phyloP scores from a whole-genome alignment of 2,888 invertebrate species.

The Amphiduros pacificus region DNA sequence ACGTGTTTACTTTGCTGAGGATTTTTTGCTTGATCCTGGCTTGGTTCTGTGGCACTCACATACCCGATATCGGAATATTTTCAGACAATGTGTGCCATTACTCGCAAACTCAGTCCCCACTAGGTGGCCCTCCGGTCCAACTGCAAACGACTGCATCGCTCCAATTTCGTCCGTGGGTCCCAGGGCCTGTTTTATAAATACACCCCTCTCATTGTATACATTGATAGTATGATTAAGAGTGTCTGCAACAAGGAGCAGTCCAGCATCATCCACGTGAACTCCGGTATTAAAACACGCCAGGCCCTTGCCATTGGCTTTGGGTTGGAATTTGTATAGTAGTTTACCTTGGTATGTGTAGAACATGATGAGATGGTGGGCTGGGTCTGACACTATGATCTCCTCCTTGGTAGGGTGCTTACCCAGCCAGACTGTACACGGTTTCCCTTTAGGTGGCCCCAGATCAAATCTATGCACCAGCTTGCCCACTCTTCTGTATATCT shows the following conservation, averaged over 20 bases:
- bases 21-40: background rate
- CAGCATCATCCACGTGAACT: conserved; percentile 37
- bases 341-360: conserved; percentile 41
- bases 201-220: conserved; percentile 44
- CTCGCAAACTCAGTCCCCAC: conserved; percentile 45
- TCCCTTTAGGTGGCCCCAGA: background rate
- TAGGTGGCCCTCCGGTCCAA: conserved; percentile 54
- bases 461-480: background rate
- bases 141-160: conserved; percentile 40
- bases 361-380: conserved; percentile 36
- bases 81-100: conserved; percentile 48
- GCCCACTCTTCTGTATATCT: conserved; percentile 40
- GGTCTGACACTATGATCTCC: conserved; percentile 47
- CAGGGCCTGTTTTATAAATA: conserved; percentile 38
- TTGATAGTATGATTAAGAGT: conserved; percentile 50
- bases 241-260: conserved; percentile 45
- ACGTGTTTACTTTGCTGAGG: too few relatives aligned
- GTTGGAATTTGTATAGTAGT: conserved; percentile 39
- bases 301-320: conserved; percentile 35
- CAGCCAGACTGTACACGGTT: background rate
- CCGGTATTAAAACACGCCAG: conserved; percentile 41
- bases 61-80: conserved; percentile 48
- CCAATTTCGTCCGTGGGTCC: conserved; percentile 48
- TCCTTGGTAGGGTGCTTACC: conserved; percentile 27
- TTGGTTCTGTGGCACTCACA: conserved; percentile 31